Conservation (phyloP, 1,140 invertebrate genomes). For the Bombus soroeensis region DNA sequence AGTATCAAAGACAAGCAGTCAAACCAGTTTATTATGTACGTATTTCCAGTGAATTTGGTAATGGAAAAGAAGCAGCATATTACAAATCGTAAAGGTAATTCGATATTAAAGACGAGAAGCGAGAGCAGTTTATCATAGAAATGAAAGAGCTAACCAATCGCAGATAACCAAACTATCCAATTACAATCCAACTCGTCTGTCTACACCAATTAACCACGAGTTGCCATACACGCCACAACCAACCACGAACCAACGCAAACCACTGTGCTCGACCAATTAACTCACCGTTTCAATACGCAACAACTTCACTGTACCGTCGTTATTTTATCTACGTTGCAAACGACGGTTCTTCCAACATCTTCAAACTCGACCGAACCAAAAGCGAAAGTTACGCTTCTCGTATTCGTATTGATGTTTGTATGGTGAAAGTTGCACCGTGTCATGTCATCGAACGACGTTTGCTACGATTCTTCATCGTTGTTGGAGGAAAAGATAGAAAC, state of each 20-base stretch:
- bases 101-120: no score
- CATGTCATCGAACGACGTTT: background rate
- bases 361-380: background rate
- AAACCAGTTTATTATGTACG: no score
- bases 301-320: background rate
- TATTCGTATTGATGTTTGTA: background rate
- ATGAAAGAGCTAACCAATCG: background rate
- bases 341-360: background rate
- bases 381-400: background rate
- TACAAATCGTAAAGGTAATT: no score
- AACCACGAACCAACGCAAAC: background rate
- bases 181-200: background rate
- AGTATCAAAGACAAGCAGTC: no score
- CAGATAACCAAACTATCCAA: background rate
- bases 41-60: no score
- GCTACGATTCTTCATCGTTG: background rate
- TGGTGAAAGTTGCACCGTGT: background rate
- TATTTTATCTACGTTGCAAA: background rate
- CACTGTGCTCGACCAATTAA: background rate
- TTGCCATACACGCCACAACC: background rate
- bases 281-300: background rate
- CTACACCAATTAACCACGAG: background rate
- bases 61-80: no score
- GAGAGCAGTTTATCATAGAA: background rate
- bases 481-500: rapidly evolving